Conservation (phyloP, 2,113 vertebrate genomes). For the Ceratotherium simum region DNA sequence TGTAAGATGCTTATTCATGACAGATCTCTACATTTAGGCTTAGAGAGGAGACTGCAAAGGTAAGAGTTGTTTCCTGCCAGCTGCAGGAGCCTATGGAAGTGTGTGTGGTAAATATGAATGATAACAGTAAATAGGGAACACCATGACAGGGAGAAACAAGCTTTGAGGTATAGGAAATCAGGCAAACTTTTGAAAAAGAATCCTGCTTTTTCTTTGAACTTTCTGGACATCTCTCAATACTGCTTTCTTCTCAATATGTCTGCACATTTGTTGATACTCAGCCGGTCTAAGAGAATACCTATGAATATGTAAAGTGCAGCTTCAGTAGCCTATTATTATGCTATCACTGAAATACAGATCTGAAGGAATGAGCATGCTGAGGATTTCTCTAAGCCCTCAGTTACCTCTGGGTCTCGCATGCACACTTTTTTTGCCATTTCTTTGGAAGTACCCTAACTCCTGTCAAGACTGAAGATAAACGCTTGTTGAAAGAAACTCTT, state of each 20-base stretch:
- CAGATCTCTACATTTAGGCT: background rate
- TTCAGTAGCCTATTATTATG: background rate
- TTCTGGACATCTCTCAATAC: background rate
- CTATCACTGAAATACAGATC: background rate
- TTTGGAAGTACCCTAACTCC: background rate
- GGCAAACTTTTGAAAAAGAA: background rate
- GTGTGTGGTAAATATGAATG: background rate
- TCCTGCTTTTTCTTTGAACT: background rate
- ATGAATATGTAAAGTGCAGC: background rate
- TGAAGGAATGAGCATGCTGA: background rate
- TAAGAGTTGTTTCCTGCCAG: background rate
- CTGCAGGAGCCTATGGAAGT: background rate
- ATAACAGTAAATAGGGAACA: background rate
- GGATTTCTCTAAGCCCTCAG: background rate
- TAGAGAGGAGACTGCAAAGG: background rate
- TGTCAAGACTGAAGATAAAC: background rate
- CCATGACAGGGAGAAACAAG: background rate
- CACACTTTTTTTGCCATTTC: background rate
- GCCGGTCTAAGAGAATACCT: rapidly evolving
- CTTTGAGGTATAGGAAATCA: background rate
- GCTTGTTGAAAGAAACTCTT: background rate
- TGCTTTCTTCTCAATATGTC: background rate
- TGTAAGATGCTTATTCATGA: slow-evolving; percentile 46
- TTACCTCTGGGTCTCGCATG: background rate
- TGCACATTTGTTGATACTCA: background rate